These are phyloP conservation scores for Pristionchus arcanus DNA, from an alignment of 2,888 invertebrate genomes.

Conservation along the genomic window DNA sequence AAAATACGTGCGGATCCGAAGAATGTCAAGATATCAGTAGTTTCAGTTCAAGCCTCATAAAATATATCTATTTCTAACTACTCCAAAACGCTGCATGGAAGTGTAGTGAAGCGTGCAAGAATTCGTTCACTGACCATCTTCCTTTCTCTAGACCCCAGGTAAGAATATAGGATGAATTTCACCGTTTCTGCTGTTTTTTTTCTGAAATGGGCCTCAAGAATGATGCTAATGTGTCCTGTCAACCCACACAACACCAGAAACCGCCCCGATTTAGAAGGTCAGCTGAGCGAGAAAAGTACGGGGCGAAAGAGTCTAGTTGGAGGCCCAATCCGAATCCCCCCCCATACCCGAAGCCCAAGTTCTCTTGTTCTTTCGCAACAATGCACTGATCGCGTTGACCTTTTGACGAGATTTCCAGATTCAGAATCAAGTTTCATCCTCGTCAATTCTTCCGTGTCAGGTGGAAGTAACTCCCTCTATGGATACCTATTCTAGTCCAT, in stretches of 20 bases:
- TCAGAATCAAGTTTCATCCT: not conserved
- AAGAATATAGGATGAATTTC: not conserved
- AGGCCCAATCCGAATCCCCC: not conserved
- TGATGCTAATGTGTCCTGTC: not conserved
- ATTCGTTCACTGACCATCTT: not conserved
- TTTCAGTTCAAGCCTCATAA: not conserved
- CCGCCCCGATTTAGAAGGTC: not conserved
- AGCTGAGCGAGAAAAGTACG: not conserved
- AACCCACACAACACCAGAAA: not conserved
- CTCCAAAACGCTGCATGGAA: not conserved
- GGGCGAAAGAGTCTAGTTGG: not conserved
- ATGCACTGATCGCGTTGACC: not conserved
- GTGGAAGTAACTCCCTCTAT: not conserved
- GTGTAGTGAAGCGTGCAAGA: not conserved
- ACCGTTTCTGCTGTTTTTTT: not conserved
- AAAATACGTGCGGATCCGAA: too few relatives aligned
- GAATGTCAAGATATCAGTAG: too few relatives aligned
- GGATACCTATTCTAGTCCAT: conserved; percentile 37
- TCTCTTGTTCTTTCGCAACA: not conserved
- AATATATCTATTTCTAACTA: not conserved
- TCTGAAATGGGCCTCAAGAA: not conserved
- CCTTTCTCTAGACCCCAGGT: not conserved
- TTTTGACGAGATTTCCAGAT: not conserved
- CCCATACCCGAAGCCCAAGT: not conserved
- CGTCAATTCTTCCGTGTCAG: not conserved